These are phyloP conservation scores for Anarsia innoxiella DNA, from an alignment of 2,888 invertebrate genomes.

Conservation along the genomic window DNA sequence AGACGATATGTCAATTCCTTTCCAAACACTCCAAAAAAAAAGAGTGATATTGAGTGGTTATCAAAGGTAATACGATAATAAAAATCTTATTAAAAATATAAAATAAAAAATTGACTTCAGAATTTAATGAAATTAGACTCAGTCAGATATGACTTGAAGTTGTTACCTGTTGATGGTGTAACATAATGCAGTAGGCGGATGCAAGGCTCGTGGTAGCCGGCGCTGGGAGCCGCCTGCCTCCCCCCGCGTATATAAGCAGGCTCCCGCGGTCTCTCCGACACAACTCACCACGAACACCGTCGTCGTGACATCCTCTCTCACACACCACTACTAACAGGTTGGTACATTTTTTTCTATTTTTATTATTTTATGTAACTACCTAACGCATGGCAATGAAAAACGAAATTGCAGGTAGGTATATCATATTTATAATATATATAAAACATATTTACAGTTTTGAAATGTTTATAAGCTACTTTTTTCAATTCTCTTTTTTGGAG, in stretches of 20 bases:
- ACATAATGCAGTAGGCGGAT: too few species aligned
- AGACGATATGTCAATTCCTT: too few species aligned
- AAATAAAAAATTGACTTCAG: too few species aligned
- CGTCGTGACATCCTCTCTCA: conserved; percentile 34
- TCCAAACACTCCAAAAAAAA: too few species aligned
- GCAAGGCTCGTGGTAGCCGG: too few species aligned
- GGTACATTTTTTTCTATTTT: conserved; percentile 19
- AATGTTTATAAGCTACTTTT: neutral
- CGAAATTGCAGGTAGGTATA: too few species aligned
- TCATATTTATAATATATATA: neutral
- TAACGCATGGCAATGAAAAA: too few species aligned
- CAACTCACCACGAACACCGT: conserved; percentile 43
- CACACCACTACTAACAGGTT: conserved; percentile 34
- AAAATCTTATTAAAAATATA: too few species aligned
- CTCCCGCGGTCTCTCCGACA: conserved; percentile 35
- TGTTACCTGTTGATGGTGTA: neutral
- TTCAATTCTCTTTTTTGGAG: neutral
- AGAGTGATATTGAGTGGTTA: too few species aligned
- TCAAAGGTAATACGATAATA: too few species aligned
- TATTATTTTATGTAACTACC: neutral
- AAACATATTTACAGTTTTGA: neutral
- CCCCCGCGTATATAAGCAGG: conserved; percentile 48
- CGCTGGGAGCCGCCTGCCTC: conserved; percentile 24
- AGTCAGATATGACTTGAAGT: too few species aligned
- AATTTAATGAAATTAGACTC: too few species aligned